phyloP scores from a whole-genome alignment of 2,888 invertebrate species.

The Cantharis flavilabris region DNA sequence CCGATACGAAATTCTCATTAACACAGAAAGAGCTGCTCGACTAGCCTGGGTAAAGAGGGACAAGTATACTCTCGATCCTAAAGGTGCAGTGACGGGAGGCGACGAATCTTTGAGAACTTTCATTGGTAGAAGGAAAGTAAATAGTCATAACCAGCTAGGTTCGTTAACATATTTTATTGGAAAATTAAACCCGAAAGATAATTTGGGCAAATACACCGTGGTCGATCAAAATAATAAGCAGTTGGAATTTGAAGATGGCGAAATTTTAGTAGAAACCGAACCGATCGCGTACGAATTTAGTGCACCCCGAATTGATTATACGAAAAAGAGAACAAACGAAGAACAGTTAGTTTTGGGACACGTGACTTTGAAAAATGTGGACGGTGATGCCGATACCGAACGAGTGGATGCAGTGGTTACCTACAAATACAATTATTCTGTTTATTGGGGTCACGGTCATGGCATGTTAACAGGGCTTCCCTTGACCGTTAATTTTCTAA shows the following conservation, averaged over 20 bases:
- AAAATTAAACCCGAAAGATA: conserved; percentile 66
- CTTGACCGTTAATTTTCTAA: conserved; percentile 64
- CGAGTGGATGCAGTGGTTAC: conserved; percentile 74
- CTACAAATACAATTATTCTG: conserved; percentile 70
- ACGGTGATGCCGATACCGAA: conserved; percentile 56
- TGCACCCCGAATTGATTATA: conserved; percentile 47
- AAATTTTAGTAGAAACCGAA: conserved; percentile 80
- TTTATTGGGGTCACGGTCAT: conserved; percentile 80
- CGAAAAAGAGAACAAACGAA: conserved; percentile 53
- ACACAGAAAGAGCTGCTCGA: conserved; percentile 76
- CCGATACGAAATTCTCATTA: conserved; percentile 74
- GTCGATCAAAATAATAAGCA: conserved; percentile 67
- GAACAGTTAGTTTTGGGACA: conserved; percentile 49
- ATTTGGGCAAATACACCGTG: conserved; percentile 70
- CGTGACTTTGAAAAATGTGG: conserved; percentile 55
- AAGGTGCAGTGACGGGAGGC: conserved; percentile 70
- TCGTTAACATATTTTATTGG: conserved; percentile 68
- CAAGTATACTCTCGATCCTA: conserved; percentile 67
- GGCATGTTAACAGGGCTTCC: conserved; percentile 74
- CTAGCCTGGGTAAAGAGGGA: conserved; percentile 79
- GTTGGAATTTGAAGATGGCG: conserved; percentile 66
- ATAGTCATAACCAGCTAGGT: conserved; percentile 41
- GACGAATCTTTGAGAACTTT: conserved; percentile 48
- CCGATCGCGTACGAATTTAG: conserved; percentile 77
- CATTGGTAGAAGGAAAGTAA: conserved; percentile 46